Conservation (phyloP, 2,888 invertebrate species). For the Dynastes maya region DNA sequence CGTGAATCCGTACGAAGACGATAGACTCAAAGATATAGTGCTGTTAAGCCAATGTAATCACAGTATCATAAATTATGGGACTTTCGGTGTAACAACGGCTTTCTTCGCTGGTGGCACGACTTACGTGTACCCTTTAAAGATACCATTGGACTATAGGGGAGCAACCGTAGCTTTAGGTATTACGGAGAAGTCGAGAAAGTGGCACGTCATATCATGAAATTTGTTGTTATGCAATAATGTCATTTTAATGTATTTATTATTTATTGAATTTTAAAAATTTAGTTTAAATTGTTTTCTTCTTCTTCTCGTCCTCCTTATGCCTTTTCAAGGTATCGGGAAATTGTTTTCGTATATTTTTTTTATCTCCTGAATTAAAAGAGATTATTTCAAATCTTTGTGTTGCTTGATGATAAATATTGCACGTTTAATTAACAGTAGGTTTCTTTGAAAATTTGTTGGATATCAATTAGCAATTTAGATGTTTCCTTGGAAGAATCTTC, state of each 20-base stretch:
- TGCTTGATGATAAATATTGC: too few relatives aligned
- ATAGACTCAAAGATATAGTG: conserved; percentile 50
- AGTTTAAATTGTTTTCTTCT: too few relatives aligned
- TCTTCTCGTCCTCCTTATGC: too few relatives aligned
- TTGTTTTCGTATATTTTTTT: too few relatives aligned
- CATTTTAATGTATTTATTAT: neutral
- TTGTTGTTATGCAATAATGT: neutral
- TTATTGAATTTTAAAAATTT: too few relatives aligned
- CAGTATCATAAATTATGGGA: conserved; percentile 56
- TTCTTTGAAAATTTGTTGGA: too few relatives aligned
- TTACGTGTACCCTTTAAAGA: conserved; percentile 52
- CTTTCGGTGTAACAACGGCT: conserved; percentile 53
- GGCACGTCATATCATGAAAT: neutral
- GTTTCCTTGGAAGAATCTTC: too few relatives aligned
- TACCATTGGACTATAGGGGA: conserved; percentile 54
- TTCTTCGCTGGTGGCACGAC: conserved; percentile 54
- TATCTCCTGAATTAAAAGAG: too few relatives aligned
- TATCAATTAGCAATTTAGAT: too few relatives aligned
- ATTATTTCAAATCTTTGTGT: too few relatives aligned
- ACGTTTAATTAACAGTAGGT: too few relatives aligned
- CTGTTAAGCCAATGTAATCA: conserved; percentile 56
- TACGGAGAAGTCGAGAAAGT: conserved; percentile 29
- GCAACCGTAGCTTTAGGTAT: conserved; percentile 55
- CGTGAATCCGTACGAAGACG: conserved; percentile 43
- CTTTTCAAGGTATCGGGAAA: too few relatives aligned